A percentile compares a stretch with the other conserved stretches of the same genome.
Evolutionary conservation across 2,113 vertebrate species (phyloP).

Genomic region (Zeus faber): DNA sequence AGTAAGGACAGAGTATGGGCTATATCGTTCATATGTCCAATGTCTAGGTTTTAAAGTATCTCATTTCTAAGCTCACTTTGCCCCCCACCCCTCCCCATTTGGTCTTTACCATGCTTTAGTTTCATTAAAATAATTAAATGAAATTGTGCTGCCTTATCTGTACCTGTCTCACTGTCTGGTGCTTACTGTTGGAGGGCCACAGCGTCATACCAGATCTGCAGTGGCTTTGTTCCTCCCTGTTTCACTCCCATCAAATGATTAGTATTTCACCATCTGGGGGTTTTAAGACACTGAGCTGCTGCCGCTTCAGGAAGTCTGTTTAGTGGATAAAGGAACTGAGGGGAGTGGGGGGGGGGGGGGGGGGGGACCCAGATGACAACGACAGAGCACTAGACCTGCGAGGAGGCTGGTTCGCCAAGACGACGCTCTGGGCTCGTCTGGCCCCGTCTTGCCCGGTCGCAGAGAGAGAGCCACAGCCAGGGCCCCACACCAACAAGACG

Average conservation of each 20-base stretch:
- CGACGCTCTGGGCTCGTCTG: constrained; percentile 40
- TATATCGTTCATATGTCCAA: no score
- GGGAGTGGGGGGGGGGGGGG: constrained; percentile 5
- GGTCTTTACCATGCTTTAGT: constrained; percentile 28
- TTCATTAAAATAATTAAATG: constrained; percentile 49
- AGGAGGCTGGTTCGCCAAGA: constrained; percentile 53
- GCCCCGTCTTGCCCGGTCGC: constrained; percentile 5
- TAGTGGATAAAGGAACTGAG: constrained; percentile 23
- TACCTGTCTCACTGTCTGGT: constrained; percentile 18
- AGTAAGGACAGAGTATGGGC: no score
- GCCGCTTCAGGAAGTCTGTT: constrained; percentile 45
- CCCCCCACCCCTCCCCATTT: constrained; percentile 27
- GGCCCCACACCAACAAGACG: constrained; percentile 43
- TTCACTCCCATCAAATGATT: constrained; percentile 52
- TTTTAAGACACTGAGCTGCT: constrained; percentile 40
- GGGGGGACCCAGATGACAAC: constrained; percentile 8
- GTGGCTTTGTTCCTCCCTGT: constrained; percentile 35
- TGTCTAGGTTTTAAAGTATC: no score
- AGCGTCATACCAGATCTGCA: constrained; percentile 46
- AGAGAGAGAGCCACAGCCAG: constrained; percentile 30
- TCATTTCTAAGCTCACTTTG: constrained; percentile 33
- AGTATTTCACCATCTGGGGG: constrained; percentile 52
- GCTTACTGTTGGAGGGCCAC: constrained; percentile 32
- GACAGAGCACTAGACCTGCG: constrained; percentile 50
- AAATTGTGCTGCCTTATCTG: constrained; percentile 57